phyloP scores from a whole-genome alignment of 23 tunicate genomes.

The Corella eumyota region DNA sequence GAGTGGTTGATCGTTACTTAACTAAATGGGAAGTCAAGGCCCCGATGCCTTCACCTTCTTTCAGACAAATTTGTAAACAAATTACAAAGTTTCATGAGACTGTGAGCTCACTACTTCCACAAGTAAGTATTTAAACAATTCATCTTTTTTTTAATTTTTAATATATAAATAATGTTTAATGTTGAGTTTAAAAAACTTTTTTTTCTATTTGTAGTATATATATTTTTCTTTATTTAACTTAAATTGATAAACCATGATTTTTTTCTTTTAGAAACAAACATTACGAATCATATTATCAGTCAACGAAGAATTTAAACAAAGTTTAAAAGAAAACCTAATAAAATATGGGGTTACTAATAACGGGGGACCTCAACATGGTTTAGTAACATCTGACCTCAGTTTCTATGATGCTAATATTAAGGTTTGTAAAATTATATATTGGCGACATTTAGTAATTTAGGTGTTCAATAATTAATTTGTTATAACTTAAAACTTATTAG shows the following conservation, averaged over 20 bases:
- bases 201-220: too few species aligned
- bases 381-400: conserved; percentile 66
- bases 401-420: conserved; percentile 41
- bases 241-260: too few species aligned
- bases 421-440: too few species aligned
- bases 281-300: conserved; percentile 17
- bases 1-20: conserved; percentile 40
- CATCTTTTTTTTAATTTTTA: not conserved
- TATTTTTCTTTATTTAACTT: too few species aligned
- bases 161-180: not conserved
- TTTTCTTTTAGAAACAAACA: conserved; percentile 26
- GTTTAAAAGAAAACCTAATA: conserved; percentile 7
- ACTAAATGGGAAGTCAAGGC: conserved; percentile 86
- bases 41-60: conserved; percentile 60
- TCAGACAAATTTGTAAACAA: conserved; percentile 57
- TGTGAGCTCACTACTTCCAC: conserved; percentile 39
- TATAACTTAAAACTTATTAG: too few species aligned
- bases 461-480: too few species aligned
- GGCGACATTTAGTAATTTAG: too few species aligned
- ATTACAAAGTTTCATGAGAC: conserved; percentile 69
- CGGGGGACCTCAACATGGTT: conserved; percentile 85
- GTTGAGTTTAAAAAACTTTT: too few species aligned
- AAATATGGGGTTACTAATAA: conserved; percentile 40
- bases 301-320: conserved; percentile 21
- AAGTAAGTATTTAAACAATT: conserved; percentile 16